Percentiles rank a stretch among this genome's conserved stretches.
phyloP scores from a whole-genome alignment of 2,888 invertebrate genomes.

The Onthophagus sagittarius region DNA sequence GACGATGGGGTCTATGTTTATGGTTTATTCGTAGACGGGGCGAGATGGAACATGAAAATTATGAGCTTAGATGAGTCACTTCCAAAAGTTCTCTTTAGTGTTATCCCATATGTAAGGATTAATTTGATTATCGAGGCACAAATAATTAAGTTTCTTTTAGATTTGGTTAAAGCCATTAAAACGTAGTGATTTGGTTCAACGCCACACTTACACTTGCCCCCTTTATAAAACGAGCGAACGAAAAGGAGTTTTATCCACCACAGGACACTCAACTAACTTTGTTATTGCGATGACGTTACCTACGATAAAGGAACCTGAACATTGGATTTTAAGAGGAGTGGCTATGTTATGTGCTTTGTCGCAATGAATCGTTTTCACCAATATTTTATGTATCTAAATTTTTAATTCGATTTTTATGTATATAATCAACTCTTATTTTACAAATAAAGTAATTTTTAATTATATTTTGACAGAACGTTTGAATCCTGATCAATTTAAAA shows the following conservation, averaged over 20 bases:
- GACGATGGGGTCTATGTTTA: slow-evolving; percentile 72
- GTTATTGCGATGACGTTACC: slow-evolving; percentile 77
- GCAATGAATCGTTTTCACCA: slow-evolving; percentile 42
- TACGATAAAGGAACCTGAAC: slow-evolving; percentile 63
- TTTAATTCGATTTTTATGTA: not conserved
- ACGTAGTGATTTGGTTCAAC: slow-evolving; percentile 61
- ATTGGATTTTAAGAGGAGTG: slow-evolving; percentile 88
- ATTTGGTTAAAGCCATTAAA: slow-evolving; percentile 81
- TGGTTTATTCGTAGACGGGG: slow-evolving; percentile 84
- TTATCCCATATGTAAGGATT: slow-evolving; percentile 57
- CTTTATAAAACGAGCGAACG: slow-evolving; percentile 89
- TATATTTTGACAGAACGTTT: too few relatives aligned
- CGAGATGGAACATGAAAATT: slow-evolving; percentile 72
- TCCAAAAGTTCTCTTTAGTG: slow-evolving; percentile 79
- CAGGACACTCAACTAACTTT: slow-evolving; percentile 93
- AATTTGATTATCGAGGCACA: too few relatives aligned
- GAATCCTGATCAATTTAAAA: too few relatives aligned
- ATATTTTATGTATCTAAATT: not conserved
- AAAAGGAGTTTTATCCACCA: slow-evolving; percentile 82
- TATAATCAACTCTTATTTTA: not conserved
- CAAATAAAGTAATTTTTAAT: too few relatives aligned
- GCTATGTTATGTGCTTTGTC: slow-evolving; percentile 84
- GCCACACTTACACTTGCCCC: slow-evolving; percentile 73
- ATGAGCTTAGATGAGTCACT: slow-evolving; percentile 71
- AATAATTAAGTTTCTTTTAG: slow-evolving; percentile 46